A percentile compares a stretch with the other conserved stretches of the same genome.
phyloP scores from a whole-genome alignment of 2,113 vertebrate species.

The Aramus guarauna region DNA sequence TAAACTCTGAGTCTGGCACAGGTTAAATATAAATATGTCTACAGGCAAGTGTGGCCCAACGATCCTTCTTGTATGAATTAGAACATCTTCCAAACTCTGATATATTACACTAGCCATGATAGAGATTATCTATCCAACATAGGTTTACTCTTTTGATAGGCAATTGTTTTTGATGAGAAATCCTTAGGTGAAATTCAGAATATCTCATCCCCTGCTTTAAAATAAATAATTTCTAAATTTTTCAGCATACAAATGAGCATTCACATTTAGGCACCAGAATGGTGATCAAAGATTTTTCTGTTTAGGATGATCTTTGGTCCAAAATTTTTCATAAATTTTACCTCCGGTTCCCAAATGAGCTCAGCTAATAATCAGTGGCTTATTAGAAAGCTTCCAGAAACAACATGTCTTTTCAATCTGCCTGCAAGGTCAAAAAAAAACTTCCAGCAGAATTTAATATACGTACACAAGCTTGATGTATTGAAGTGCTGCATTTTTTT shows the following conservation, averaged over 20 bases:
- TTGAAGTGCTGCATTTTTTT: neutral
- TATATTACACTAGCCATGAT: fast-evolving
- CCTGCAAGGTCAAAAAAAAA: conserved; percentile 39
- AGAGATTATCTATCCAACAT: neutral
- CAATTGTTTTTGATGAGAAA: neutral
- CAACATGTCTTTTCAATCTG: neutral
- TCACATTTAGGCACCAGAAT: neutral
- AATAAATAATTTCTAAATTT: neutral
- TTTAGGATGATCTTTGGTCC: neutral
- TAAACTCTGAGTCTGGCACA: neutral
- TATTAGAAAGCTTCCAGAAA: neutral
- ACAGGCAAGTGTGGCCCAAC: neutral
- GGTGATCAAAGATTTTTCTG: neutral
- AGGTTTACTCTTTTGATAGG: neutral
- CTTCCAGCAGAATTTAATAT: neutral
- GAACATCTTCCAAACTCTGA: neutral
- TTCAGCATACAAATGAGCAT: neutral
- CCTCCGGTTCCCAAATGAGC: neutral
- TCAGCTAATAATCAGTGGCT: neutral
- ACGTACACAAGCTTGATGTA: neutral
- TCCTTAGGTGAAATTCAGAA: neutral
- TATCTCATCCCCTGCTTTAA: neutral
- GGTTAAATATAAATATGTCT: neutral
- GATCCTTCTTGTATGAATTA: neutral
- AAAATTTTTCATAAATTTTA: conserved; percentile 1